Evolutionary conservation across 2,113 vertebrate species (phyloP).

Genomic region (Raphicerus campestris): DNA sequence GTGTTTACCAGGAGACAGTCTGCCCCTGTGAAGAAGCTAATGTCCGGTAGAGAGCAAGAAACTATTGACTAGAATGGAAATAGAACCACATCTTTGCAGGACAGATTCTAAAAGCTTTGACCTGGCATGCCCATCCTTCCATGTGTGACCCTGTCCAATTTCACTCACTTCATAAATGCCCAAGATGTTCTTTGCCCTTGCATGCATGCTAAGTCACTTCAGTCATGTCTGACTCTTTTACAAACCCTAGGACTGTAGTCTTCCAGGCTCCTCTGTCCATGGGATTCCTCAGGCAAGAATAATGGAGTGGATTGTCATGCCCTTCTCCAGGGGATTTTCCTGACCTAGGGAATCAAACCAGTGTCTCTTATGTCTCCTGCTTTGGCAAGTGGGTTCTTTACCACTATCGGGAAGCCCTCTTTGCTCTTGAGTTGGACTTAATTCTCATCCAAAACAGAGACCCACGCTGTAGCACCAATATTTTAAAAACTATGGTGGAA

Average conservation of each 20-base stretch:
- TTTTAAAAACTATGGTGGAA: not conserved
- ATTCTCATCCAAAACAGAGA: not conserved
- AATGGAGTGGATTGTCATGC: not conserved
- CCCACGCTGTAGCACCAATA: not conserved
- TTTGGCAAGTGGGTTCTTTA: not conserved
- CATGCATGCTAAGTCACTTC: not conserved
- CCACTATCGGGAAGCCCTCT: not conserved
- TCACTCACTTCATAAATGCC: not conserved
- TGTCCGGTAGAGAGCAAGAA: conserved; percentile 55
- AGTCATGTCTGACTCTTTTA: not conserved
- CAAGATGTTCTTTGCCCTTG: not conserved
- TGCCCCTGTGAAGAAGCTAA: conserved; percentile 53
- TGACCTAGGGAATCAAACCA: not conserved
- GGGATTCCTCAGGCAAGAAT: not conserved
- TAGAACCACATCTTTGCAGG: not conserved
- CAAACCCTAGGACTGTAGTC: not conserved
- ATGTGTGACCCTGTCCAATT: not conserved
- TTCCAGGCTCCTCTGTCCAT: not conserved
- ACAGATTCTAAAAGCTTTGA: not conserved
- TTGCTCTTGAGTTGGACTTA: not conserved
- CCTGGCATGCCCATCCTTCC: not conserved
- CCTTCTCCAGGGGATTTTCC: not conserved
- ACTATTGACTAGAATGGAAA: conserved; percentile 7
- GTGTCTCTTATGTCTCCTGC: not conserved
- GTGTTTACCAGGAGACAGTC: conserved; percentile 70